Conservation (phyloP, 2,888 invertebrate species). For the Neoaliturus tenellus region DNA sequence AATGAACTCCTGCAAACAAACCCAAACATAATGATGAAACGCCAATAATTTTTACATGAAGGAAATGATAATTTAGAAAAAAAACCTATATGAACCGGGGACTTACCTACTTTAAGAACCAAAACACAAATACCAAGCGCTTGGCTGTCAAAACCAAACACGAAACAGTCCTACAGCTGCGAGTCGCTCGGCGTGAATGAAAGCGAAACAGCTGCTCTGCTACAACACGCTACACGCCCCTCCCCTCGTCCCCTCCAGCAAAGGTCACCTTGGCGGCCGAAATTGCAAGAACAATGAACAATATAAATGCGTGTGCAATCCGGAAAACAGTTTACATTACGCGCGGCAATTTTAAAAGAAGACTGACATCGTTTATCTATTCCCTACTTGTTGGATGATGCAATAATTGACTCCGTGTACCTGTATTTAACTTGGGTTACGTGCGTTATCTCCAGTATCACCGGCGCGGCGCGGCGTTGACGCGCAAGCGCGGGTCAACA, state of each 20-base stretch:
- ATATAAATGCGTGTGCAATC: background rate
- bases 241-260: background rate
- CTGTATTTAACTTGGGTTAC: background rate
- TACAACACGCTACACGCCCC: background rate
- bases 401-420: background rate
- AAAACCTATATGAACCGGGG: too few species aligned
- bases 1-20: too few species aligned
- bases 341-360: too few species aligned
- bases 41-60: too few species aligned
- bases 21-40: too few species aligned
- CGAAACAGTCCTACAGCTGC: background rate
- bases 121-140: too few species aligned
- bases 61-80: too few species aligned
- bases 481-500: background rate
- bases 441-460: conserved; percentile 7
- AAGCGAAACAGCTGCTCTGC: background rate
- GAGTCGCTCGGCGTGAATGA: background rate
- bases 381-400: too few species aligned
- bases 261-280: conserved; percentile 5
- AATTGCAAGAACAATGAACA: background rate
- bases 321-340: too few species aligned
- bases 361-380: too few species aligned
- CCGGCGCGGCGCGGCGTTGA: background rate
- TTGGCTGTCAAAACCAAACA: too few species aligned
- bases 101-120: too few species aligned